Conservation (phyloP, 2,797 vertebrate species). For the Manis javanica region DNA sequence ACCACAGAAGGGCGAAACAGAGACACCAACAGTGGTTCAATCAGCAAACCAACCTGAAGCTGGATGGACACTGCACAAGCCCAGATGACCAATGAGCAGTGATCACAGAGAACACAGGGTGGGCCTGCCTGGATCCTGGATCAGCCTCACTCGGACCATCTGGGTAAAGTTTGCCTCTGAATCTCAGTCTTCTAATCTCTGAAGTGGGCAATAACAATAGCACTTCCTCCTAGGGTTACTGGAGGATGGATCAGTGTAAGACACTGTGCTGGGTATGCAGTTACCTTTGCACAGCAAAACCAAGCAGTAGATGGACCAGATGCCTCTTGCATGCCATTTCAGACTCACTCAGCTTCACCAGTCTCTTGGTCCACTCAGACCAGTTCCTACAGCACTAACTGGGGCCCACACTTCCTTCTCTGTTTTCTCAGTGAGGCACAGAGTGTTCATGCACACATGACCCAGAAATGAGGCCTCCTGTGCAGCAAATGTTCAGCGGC, state of each 20-base stretch:
- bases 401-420: background rate
- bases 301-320: background rate
- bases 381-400: background rate
- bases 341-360: background rate
- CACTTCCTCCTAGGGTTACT: background rate
- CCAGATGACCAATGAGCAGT: background rate
- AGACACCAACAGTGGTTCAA: background rate
- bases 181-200: background rate
- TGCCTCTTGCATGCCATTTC: background rate
- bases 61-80: background rate
- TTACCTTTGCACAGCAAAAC: rapidly evolving
- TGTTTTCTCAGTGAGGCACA: background rate
- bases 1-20: background rate
- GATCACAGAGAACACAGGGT: background rate
- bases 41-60: background rate
- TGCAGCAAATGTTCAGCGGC: background rate
- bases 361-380: background rate
- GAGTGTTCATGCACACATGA: no score
- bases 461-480: background rate
- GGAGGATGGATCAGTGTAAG: background rate
- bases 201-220: background rate
- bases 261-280: no score
- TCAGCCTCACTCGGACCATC: background rate
- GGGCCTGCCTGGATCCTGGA: background rate
- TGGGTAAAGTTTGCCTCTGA: background rate